Evolutionary conservation across 2,888 invertebrate species (phyloP), one percentile per base, ranked within the genome.

Genomic region (Hecatera dysodea): DNA sequence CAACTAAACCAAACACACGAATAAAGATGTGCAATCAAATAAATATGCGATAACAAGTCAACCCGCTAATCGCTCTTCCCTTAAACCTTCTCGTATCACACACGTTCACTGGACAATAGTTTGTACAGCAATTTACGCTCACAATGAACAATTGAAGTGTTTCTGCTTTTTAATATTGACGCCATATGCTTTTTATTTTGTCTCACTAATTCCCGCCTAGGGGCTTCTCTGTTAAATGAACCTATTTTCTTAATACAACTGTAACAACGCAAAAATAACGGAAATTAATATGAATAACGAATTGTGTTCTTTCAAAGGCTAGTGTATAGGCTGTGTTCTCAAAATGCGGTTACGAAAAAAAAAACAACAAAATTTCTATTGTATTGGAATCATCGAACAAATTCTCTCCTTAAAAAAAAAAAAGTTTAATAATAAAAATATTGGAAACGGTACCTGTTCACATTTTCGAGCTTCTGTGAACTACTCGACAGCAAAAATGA

Each of bases 141-240:
- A 93, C 90, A 93, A 92, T 92, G 89, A 90, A 93, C 90, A 93
- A 92, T 91, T 67, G 80, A 75, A 78, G 29, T 68, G 76, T 87
- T 86, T 87, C 88, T 88, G 87, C 39, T 66, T 75, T 87, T 86
- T 86, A 81, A 87, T 89, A 86, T 87, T 89, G 80, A 76, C 88
- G 88, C 91, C 94, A 94, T 93, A 91, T 94, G 94, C 82, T 89
- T 88, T 89, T 88, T 86, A 75, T 91, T 78, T 67, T 93, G 90
- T 90, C 73, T 78, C 59, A 48, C 77, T 89, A 93, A 92, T 91
- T 91, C 88, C 82, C 77, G 88, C 93, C 89, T 76, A 79, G 76
- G 90, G 92, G 83, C 29, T 56, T 50, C 61, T 78, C 70, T 77
- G 80, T 77, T 84, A 78, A 79, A 83, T 66, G 50, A 81, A 81